Conservation (phyloP, 2,888 invertebrate genomes). For the Hoplodrina ambigua region DNA sequence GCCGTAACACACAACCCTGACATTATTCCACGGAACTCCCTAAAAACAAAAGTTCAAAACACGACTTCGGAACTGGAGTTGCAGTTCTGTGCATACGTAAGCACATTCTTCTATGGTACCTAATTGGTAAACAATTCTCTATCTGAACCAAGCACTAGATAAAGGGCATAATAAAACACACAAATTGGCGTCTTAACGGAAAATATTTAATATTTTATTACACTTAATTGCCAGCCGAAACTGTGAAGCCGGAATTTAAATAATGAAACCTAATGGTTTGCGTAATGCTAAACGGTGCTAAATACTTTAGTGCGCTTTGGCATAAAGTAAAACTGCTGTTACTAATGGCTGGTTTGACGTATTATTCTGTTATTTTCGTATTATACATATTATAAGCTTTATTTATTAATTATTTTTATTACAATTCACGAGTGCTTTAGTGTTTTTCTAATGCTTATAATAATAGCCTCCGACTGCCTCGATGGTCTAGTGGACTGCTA, state of each 20-base stretch:
- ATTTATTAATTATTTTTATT: too few relatives aligned
- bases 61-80: background rate
- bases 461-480: too few relatives aligned
- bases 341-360: background rate
- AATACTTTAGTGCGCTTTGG: conserved; percentile 35
- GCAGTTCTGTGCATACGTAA: background rate
- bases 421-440: too few relatives aligned
- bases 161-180: conserved; percentile 63
- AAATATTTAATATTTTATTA: conserved; percentile 70
- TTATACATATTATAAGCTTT: background rate
- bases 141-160: conserved; percentile 53
- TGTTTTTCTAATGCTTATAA: too few relatives aligned
- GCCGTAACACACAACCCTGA: too few relatives aligned
- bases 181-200: conserved; percentile 57
- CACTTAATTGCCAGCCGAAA: conserved; percentile 65
- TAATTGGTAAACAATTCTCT: conserved; percentile 56
- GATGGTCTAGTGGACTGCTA: too few relatives aligned
- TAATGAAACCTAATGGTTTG: conserved; percentile 20
- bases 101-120: background rate
- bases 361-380: background rate
- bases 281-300: conserved; percentile 32
- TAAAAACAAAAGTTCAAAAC: too few relatives aligned
- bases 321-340: conserved; percentile 8
- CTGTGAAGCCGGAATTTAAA: conserved; percentile 16
- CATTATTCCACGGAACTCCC: too few relatives aligned